These are phyloP conservation scores for Parnassius glacialis DNA, from an alignment of 2,888 invertebrate genomes.

Conservation along the genomic window DNA sequence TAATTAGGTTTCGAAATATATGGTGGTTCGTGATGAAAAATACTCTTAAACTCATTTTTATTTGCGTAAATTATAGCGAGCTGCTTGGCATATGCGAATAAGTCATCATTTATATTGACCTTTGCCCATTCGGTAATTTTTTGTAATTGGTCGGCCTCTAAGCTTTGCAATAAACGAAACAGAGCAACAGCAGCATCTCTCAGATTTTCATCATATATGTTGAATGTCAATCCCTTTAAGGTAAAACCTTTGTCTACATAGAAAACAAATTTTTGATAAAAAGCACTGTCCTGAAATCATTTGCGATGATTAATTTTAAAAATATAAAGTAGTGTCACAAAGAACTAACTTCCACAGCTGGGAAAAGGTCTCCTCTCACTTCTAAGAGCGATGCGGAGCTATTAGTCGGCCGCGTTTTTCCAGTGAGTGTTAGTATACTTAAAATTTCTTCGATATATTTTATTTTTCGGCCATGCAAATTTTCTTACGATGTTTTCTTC, in stretches of 20 bases:
- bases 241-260: constrained; percentile 50
- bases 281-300: constrained; percentile 50
- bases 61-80: constrained; percentile 18
- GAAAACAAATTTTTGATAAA: constrained; percentile 44
- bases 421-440: too few species aligned
- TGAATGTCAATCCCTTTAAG: constrained; percentile 65
- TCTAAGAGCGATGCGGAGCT: too few species aligned
- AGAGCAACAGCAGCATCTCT: constrained; percentile 68
- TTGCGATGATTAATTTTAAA: too few species aligned
- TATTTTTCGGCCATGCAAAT: too few species aligned
- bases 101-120: constrained; percentile 68
- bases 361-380: too few species aligned
- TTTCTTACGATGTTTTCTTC: too few species aligned
- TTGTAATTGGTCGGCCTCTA: constrained; percentile 54
- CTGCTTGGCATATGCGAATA: constrained; percentile 68
- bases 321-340: too few species aligned
- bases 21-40: constrained; percentile 56
- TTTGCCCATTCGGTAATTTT: constrained; percentile 61
- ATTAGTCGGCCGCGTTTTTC: too few species aligned
- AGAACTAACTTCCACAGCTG: too few species aligned
- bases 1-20: constrained; percentile 72
- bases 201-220: constrained; percentile 70
- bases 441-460: too few species aligned
- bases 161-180: constrained; percentile 63
- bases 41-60: constrained; percentile 29